Evolutionary conservation across 2,888 invertebrate genomes (phyloP).

Genomic region (Halictus quadricinctus): DNA sequence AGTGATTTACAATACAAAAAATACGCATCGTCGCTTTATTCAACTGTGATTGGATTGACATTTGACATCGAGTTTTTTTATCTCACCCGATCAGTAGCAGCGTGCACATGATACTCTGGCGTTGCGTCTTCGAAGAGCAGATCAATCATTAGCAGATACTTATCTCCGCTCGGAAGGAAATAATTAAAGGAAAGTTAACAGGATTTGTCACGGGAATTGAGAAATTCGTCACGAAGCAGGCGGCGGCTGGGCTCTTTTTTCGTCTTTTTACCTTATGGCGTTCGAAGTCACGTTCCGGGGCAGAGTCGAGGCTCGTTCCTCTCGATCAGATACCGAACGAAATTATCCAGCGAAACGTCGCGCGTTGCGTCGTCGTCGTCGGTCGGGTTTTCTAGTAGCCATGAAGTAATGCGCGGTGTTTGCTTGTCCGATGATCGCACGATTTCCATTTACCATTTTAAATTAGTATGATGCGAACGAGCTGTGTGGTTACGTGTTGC

Average conservation of each 20-base stretch:
- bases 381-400: constrained; percentile 29
- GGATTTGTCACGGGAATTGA: constrained; percentile 37
- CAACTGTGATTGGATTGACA: not conserved
- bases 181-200: constrained; percentile 34
- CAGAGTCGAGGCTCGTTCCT: constrained; percentile 9
- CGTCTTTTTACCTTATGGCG: not conserved
- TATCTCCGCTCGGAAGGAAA: not conserved
- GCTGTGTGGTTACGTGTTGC: not conserved
- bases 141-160: constrained; percentile 9
- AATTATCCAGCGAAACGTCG: constrained; percentile 41
- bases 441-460: constrained; percentile 54
- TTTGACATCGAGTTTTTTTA: not conserved
- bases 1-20: not conserved
- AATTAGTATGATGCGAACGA: constrained; percentile 30
- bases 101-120: not conserved
- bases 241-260: not conserved
- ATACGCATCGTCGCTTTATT: not conserved
- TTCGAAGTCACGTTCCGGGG: constrained; percentile 9
- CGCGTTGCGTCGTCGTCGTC: too few species aligned
- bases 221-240: constrained; percentile 24
- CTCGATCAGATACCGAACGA: constrained; percentile 44
- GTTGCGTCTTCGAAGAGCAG: not conserved
- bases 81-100: not conserved
- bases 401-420: constrained; percentile 25
- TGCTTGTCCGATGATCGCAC: constrained; percentile 28